Base-by-base conservation (phyloP, 2,113 vertebrate genomes). In the Chionomys nivalis region DNA sequence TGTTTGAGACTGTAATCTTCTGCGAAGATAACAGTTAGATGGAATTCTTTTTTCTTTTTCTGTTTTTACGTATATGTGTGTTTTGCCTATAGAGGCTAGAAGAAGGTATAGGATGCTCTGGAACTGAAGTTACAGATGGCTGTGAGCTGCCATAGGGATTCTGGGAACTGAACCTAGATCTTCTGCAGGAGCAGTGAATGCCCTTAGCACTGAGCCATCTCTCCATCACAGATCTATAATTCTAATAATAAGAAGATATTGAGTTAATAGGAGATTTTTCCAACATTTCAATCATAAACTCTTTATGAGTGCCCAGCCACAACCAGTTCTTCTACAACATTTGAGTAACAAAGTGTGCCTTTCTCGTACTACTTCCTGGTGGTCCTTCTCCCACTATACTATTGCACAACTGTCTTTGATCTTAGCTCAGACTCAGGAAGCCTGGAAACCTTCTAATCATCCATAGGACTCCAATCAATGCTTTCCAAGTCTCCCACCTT, bases 311-410 rank as follows among this genome's bases (percentile, higher is more conserved):
- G 23, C 47, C 24, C 58, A 94, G 49, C 16, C 26, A 24, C 21
- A 70, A 23, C 17, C 23, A 68, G 21, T 11, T 77, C 24, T 47
- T 87, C 49, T 55, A 55, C 55, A 55, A 16, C 55, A 55, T 19
- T 55, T 36, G 7, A 8, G 13, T 10, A 3, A 3, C 14, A 65
- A 42, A 49, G 4, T 2, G 1, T 72, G 24, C 1, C 26, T 10
- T 55, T 17, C 49, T 81, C 31, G 58, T 36, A 23, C 78, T 81
- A 55, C 0, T 55, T 55, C 5, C 33, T n/a, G 55, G 16, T 55
- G 55, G 52, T 81, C 4, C 10, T n/a, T 44, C 47, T 87, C 2
- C 3, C 16, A 17, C 19, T 33, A 52, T 63, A 44, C 28, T 63
- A 42, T 36, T 28, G 26, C 11, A 44, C 6, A 42, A 44, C 14